These are phyloP conservation scores for Hypomecis atomaria DNA, from an alignment of 2,888 invertebrate genomes.

Conservation along the genomic window DNA sequence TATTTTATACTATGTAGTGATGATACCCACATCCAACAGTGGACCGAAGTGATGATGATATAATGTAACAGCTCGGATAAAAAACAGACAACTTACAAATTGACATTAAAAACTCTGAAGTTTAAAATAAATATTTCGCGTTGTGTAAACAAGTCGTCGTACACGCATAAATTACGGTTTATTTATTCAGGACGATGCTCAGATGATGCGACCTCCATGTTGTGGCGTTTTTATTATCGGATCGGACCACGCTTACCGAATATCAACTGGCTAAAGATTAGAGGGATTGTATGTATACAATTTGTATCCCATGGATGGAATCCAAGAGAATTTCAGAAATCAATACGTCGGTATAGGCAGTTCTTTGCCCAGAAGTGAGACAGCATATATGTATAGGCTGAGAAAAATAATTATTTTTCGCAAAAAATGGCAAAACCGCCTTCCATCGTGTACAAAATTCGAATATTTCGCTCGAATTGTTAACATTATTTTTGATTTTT, in stretches of 20 bases:
- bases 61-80: neutral
- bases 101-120: constrained; percentile 34
- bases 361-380: no score
- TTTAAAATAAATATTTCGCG: constrained; percentile 51
- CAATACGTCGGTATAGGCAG: no score
- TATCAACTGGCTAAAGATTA: constrained; percentile 39
- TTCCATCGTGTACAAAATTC: no score
- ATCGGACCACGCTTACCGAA: constrained; percentile 45
- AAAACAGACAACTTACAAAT: neutral
- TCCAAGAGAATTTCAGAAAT: no score
- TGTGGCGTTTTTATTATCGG: constrained; percentile 56
- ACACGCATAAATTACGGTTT: constrained; percentile 53
- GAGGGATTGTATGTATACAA: constrained; percentile 16
- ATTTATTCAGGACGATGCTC: constrained; percentile 59
- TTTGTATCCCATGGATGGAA: neutral
- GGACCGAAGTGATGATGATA: no score
- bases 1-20: no score
- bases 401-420: no score
- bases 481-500: no score
- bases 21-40: no score
- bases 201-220: constrained; percentile 57
- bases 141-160: constrained; percentile 52
- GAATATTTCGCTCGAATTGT: no score
- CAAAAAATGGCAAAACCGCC: no score
- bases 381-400: no score